Evolutionary conservation across 2,797 vertebrate genomes (phyloP).

Genomic region (Astyanax mexicanus): DNA sequence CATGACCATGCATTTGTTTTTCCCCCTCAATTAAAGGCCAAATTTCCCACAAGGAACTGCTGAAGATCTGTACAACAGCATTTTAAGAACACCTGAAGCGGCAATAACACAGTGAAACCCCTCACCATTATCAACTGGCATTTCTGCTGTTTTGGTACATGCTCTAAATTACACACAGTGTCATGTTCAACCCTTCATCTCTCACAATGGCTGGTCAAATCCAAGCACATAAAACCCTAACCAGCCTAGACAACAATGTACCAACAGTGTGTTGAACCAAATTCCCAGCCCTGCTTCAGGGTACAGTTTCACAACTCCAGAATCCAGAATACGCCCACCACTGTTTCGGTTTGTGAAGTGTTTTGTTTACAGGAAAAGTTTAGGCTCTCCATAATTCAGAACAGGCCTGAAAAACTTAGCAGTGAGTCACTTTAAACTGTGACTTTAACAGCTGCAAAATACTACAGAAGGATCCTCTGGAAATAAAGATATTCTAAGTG

Average conservation of each 20-base stretch:
- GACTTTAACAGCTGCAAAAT: background rate
- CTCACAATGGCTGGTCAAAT: background rate
- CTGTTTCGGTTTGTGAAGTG: no score
- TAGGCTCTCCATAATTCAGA: background rate
- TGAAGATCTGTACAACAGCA: background rate
- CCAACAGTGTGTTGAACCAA: background rate
- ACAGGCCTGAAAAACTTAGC: background rate
- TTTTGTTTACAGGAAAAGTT: background rate
- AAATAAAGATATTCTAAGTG: no score
- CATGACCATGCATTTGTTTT: background rate
- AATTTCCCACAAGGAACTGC: background rate
- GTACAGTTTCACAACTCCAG: background rate
- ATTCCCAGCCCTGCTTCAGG: background rate
- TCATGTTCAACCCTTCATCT: background rate
- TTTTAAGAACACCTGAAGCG: no score
- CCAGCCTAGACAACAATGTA: background rate
- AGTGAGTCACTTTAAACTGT: background rate
- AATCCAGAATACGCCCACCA: background rate
- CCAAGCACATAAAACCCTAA: background rate
- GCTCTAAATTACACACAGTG: background rate
- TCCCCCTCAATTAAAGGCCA: background rate
- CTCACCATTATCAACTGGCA: background rate
- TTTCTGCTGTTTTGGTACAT: background rate
- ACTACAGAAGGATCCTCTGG: background rate
- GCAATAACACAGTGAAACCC: background rate